Evolutionary conservation across 1,140 invertebrate species (phyloP).

Genomic region (Megalonaias nervosa): DNA sequence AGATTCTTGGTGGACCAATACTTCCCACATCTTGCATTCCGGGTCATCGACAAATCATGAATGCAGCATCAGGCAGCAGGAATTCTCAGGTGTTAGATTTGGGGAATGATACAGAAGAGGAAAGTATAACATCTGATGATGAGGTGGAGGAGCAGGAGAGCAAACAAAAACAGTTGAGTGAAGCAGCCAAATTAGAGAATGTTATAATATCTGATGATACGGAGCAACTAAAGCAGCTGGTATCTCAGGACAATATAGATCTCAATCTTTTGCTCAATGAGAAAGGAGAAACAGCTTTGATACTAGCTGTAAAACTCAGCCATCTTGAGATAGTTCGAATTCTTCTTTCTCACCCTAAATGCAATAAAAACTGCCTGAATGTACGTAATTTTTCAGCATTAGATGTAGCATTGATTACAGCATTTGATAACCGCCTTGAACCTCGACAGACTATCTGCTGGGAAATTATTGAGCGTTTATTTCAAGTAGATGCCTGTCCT

Average conservation of each 20-base stretch:
- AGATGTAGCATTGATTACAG: constrained; percentile 49
- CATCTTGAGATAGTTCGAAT: constrained; percentile 44
- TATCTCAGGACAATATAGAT: constrained; percentile 31
- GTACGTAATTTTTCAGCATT: constrained; percentile 49
- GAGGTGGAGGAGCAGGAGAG: constrained; percentile 1
- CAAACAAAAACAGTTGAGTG: constrained; percentile 25
- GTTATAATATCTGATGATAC: constrained; percentile 28
- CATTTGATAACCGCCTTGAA: constrained; percentile 51
- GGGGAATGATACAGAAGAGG: constrained; percentile 26
- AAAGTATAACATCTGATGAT: constrained; percentile 18
- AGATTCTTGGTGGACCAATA: constrained; percentile 11
- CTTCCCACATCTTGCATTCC: constrained; percentile 23
- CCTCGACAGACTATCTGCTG: constrained; percentile 47
- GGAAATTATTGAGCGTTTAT: constrained; percentile 48
- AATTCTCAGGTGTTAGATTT: constrained; percentile 7
- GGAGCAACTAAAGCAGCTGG: constrained; percentile 23
- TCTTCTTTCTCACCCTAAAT: constrained; percentile 35
- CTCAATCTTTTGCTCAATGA: constrained; percentile 49
- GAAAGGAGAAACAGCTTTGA: constrained; percentile 47
- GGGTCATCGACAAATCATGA: constrained; percentile 5
- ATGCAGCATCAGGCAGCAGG: constrained; percentile 24
- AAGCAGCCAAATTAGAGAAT: constrained; percentile 24
- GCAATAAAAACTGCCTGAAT: constrained; percentile 47
- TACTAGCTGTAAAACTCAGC: constrained; percentile 49
- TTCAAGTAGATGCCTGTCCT: constrained; percentile 47